Percentiles rank a stretch among this genome's conserved stretches.
phyloP scores from a whole-genome alignment of 1,140 invertebrate genomes.

The Pentalonia nigronervosa region DNA sequence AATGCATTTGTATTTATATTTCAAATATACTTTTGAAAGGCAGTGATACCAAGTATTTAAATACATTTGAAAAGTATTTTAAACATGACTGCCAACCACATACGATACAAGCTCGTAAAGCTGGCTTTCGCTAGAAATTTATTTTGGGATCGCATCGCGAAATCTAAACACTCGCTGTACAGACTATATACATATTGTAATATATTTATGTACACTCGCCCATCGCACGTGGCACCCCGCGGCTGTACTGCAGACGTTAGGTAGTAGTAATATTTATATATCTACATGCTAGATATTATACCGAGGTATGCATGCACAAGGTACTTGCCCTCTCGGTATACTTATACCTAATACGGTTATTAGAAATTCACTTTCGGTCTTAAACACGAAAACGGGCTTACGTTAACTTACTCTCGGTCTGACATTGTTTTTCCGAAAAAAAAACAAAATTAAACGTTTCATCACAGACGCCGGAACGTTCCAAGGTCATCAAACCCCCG shows the following conservation, averaged over 20 bases:
- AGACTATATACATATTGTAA: too few relatives aligned
- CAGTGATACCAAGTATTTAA: too few relatives aligned
- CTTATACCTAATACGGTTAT: background rate
- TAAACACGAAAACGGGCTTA: background rate
- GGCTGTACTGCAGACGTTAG: background rate
- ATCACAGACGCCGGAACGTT: background rate
- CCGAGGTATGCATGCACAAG: background rate
- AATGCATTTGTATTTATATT: too few relatives aligned
- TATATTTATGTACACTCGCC: background rate
- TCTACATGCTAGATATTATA: background rate
- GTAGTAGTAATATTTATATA: background rate
- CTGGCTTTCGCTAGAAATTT: constrained; percentile 39
- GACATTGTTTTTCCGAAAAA: background rate
- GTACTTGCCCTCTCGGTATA: background rate
- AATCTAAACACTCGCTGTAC: background rate
- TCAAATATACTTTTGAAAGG: too few relatives aligned
- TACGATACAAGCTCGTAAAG: too few relatives aligned
- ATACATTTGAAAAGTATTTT: too few relatives aligned
- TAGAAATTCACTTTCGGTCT: constrained; percentile 49
- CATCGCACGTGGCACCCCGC: background rate
- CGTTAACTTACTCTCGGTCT: background rate
- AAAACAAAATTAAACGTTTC: background rate
- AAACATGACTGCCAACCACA: too few relatives aligned
- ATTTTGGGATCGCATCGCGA: background rate
- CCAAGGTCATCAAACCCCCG: background rate